A percentile compares a stretch with the other conserved stretches of the same genome.
These are phyloP conservation scores for Polypterus senegalus DNA, from an alignment of 2,113 vertebrate genomes.

Conservation along the genomic window DNA sequence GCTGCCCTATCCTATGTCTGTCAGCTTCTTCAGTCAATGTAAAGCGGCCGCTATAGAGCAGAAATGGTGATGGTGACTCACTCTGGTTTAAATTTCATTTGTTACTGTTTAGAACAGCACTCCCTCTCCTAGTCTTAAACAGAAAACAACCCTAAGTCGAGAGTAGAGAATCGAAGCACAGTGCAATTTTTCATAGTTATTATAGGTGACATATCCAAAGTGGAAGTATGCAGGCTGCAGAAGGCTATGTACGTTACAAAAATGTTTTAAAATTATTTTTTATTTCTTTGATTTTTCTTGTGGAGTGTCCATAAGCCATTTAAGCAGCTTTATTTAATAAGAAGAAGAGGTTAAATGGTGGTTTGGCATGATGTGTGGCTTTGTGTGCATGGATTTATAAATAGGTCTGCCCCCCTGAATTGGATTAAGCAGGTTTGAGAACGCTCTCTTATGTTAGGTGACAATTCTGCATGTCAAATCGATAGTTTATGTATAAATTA, in stretches of 20 bases:
- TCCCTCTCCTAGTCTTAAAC: slow-evolving; percentile 42
- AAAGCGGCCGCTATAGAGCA: slow-evolving; percentile 32
- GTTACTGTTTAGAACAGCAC: slow-evolving; percentile 40
- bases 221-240: slow-evolving; percentile 37
- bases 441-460: no score
- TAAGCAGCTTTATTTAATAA: slow-evolving; percentile 33
- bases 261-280: slow-evolving; percentile 28
- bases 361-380: no score
- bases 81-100: slow-evolving; percentile 53
- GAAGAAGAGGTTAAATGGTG: slow-evolving; percentile 22
- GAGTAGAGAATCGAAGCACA: slow-evolving; percentile 33
- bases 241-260: slow-evolving; percentile 44
- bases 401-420: no score
- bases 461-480: no score
- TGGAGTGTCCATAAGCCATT: slow-evolving; percentile 7
- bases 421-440: no score
- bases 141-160: slow-evolving; percentile 32
- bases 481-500: no score
- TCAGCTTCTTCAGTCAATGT: slow-evolving; percentile 1
- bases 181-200: slow-evolving; percentile 85
- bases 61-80: slow-evolving; percentile 42
- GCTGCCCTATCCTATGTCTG: neutral
- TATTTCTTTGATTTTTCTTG: slow-evolving; percentile 22
- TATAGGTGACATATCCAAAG: slow-evolving; percentile 68
- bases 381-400: no score